Base-by-base conservation (phyloP, 2,888 invertebrate genomes). In the Autographa pulchrina region DNA sequence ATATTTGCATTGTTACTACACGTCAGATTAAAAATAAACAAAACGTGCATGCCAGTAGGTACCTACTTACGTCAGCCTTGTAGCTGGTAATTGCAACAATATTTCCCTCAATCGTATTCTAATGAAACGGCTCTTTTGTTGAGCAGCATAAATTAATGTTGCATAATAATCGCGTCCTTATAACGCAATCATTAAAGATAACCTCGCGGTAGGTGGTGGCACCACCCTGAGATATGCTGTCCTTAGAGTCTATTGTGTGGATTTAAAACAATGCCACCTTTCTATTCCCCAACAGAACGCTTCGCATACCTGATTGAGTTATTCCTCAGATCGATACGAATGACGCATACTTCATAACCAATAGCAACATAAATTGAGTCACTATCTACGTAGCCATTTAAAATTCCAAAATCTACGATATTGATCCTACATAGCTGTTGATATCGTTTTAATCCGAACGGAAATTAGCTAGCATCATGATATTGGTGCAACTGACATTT, bases 251-350 rank as follows among this genome's bases (percentile, higher is more conserved):
- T 87, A 85, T 89, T 89, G 90, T 89, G 89, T 90, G 86, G 88
- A 87, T 74, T 85, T 67, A 70, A 81, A 86, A 92, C 91, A 91
- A 92, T 90, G 85, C 88, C 77, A 84, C 86, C 90, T 91, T 90
- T 92, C 90, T 89, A 91, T 88, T 85, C 83, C 80, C 81, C 78
- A 85, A 84, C 84, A 82, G 83, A 86, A 85, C 76, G 78, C 79
- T 73, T 76, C 74, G 85, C 83, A 82, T 87, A 86, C 81, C 79
- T 84, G 85, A 83, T 85, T 84, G 83, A 85, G 75, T 82, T 85
- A 85, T 85, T 85, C 79, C 75, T 80, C 80, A 66, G 82, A 90
- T 90, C 90, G 86, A 91, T 91, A 81, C 73, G 72, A 81, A 86
- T 92, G 92, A 93, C 92, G 90, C 90, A 91, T 80, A 71, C 72